Evolutionary conservation across 1,140 invertebrate species (phyloP).

Genomic region (Anthonomus grandis): DNA sequence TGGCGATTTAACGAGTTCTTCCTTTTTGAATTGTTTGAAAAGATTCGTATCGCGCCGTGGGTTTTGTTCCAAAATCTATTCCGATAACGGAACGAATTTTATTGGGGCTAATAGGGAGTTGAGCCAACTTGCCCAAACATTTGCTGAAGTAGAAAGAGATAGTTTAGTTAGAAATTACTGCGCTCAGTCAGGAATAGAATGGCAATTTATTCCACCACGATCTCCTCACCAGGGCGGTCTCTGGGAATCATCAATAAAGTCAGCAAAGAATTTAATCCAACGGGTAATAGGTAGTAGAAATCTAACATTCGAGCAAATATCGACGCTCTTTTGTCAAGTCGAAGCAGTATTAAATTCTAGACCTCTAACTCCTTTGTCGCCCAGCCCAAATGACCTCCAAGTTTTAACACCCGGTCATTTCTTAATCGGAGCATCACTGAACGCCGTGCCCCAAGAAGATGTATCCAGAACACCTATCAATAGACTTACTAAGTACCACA

Average conservation of each 20-base stretch:
- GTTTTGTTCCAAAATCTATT: slow-evolving; percentile 23
- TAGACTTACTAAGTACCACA: slow-evolving; percentile 6
- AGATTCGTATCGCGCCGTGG: slow-evolving; percentile 41
- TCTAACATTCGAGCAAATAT: slow-evolving; percentile 40
- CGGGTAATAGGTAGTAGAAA: slow-evolving; percentile 31
- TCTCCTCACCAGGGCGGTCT: slow-evolving; percentile 40
- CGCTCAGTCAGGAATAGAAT: slow-evolving; percentile 28
- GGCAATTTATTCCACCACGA: slow-evolving; percentile 34
- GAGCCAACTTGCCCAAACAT: neutral
- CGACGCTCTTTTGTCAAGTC: slow-evolving; percentile 29
- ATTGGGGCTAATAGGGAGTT: slow-evolving; percentile 22
- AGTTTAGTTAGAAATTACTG: slow-evolving; percentile 19
- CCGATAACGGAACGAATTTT: slow-evolving; percentile 35
- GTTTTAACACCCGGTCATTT: slow-evolving; percentile 47
- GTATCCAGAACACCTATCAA: neutral
- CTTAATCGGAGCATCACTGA: slow-evolving; percentile 31
- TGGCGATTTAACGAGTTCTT: neutral
- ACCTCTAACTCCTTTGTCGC: slow-evolving; percentile 35
- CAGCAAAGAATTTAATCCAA: slow-evolving; percentile 35
- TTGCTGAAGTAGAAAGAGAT: neutral
- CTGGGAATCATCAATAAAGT: slow-evolving; percentile 39
- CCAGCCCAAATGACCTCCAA: slow-evolving; percentile 33
- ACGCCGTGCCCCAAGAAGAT: slow-evolving; percentile 17
- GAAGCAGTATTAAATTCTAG: slow-evolving; percentile 42
- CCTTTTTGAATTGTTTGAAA: slow-evolving; percentile 43